Evolutionary conservation across 2,888 invertebrate species (phyloP), one percentile per base, ranked within the genome.

Genomic region (Pristionchus exspectatus): DNA sequence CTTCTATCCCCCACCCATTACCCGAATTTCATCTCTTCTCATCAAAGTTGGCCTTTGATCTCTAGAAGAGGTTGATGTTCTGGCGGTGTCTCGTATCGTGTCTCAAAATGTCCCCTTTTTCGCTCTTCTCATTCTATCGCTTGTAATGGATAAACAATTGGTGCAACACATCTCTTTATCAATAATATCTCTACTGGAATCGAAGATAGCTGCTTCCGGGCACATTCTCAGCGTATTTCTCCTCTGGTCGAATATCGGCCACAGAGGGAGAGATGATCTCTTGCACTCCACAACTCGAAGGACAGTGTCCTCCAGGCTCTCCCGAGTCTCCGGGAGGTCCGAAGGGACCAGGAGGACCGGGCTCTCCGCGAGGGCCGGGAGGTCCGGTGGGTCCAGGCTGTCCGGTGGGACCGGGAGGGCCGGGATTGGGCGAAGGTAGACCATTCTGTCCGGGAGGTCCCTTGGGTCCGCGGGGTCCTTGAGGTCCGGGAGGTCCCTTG

Each of bases 251-350:
- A 59, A 88, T 81, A 88, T 94, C 95, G 24, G 92, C 91, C 66
- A 95, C 92, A 14, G 93, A 93, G 16, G 95, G 95, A 16, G 93
- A 94, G 66, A 95, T 93, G 77, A 95, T 94, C 89, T 95, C 94
- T 88, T 95, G 95, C 69, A 95, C 92, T 87, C 94, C 95, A 89
- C 94, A 95, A 18, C 92, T 93, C 7, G 94, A 94, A 24, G 95
- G 95, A 84, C 95, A 95, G 86, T 95, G 94, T 0, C 94, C 95
- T 88, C 94, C 95, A 27, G 93, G 92, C 87, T 95, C 94, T 90
- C 94, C 94, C n/a, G 93, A 90, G 86, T 94, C 94, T 88, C 95
- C 95, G 72, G 95, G 94, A 33, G 93, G 92, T 91, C 95, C 95
- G 74, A 94, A 92, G 12, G 94, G 94, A 85, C 95, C 94, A 16